Base-by-base conservation (phyloP, 2,113 vertebrate genomes). In the Vidua chalybeata region DNA sequence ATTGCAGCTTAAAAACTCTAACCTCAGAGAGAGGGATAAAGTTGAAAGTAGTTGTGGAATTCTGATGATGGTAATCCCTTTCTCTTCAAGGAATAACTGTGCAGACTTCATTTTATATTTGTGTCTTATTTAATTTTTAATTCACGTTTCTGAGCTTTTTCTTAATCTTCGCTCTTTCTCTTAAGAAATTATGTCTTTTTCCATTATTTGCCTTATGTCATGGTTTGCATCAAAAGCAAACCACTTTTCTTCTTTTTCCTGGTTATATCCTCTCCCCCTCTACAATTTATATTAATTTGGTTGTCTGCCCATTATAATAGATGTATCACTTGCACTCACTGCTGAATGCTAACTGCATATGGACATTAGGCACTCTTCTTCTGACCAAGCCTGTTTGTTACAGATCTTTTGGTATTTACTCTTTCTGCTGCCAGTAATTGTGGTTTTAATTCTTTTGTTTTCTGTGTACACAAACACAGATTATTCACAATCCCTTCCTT, bases 1-100 rank as follows among this genome's bases (percentile, higher is more conserved):
- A 82, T 48, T 79, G n/a, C 77, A 89, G n/a, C 28, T 90, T 92
- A 87, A 78, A 71, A 86, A 67, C 48, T 76, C 16, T 73, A 94
- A 63, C n/a, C 41, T 78, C 56, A 78, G 4, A 49, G 22, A 64
- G 81, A 73, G 12, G 49, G 54, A 87, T 91, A 66, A 84, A 91
- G 51, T 81, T 89, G 62, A 80, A 92, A 94, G 46, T 12, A 79
- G 49, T 64, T 89, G 49, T 64, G 41, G 74, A 95, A 91, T 80
- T 92, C 61, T 93, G 63, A 30, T 68, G 31, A 61, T 46, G n/a
- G 23, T 20, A 87, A 79, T 85, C 59, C 28, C 28, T 79, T 78
- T 93, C 67, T 94, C 39, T 77, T 79, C 48, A 55, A 51, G 79
- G 46, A 90, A 41, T 74, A 67, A 43, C 15, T 52, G 2, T 56